Base-by-base conservation (phyloP, 64 coral and sea anemone genomes). In the Cladopsammia gracilis region DNA sequence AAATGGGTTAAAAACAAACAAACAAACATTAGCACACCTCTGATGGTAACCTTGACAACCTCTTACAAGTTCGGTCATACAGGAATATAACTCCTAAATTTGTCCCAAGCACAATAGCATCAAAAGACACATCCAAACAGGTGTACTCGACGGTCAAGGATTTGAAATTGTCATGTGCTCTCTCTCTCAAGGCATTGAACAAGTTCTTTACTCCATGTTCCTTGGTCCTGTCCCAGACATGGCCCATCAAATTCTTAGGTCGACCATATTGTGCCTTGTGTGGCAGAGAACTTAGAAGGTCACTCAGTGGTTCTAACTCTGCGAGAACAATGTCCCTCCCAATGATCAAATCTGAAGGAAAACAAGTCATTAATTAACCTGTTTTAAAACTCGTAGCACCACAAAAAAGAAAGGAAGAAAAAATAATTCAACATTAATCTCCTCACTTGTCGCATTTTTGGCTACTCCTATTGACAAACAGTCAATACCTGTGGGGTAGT, bases 311-410 rank as follows among this genome's bases (percentile, higher is more conserved):
- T 24, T 95, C 93, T 76, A 89, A 77, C 42, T 98, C 93, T 58
- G 76, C 71, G 60, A 98, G 83, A 80, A 98, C 90, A 77, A 90
- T 87, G 84, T 98, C 96, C 14, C 83, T 87, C 50, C 96, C 96
- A 86, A 98, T 92, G 25, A 98, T 69, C 77, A 95, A 92, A 79
- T 95, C 96, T 98, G 58, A 10, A 71, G 10, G 15, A 48, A 84
- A 68, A 68, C 16, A 23, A 69, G n/a, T 3, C 4, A 20, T 25
- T 25, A 56, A 56, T 12, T 12, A 10, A 5, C 7, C 53, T 56
- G 5, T 56, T 56, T 56, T 56, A 56, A 56, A 34, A 34, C 34
- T 34, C 34, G 34, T 34, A 34, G 34, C 34, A 34, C 34, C 34
- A 34, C 34, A 34, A 34, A 34, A 34, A 34, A 34, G 34, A 34